A percentile compares a stretch with the other conserved stretches of the same genome.
Conservation (phyloP, 2,888 invertebrate species). For the Operophtera brumata region DNA sequence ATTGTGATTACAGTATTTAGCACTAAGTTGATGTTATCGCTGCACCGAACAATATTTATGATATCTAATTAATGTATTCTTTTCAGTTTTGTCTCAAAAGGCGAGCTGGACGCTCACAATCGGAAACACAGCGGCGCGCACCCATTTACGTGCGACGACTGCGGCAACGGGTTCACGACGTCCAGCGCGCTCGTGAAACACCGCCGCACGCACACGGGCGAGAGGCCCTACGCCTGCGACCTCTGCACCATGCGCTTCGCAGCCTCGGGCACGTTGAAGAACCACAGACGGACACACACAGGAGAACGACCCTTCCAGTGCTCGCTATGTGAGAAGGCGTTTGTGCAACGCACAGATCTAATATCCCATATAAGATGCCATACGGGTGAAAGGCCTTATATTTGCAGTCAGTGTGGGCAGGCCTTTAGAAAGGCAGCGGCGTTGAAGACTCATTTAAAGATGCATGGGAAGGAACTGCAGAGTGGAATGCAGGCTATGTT, state of each 20-base stretch:
- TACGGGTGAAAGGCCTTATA: slow-evolving; percentile 72
- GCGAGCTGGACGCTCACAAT: slow-evolving; percentile 78
- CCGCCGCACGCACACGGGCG: slow-evolving; percentile 80
- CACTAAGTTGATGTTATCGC: no score
- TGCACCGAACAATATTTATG: no score
- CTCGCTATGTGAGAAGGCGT: slow-evolving; percentile 77
- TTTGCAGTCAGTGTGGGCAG: slow-evolving; percentile 71
- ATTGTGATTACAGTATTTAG: no score
- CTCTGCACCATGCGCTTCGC: slow-evolving; percentile 80
- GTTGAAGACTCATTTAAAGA: slow-evolving; percentile 63
- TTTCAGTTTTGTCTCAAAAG: slow-evolving; percentile 72
- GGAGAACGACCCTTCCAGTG: slow-evolving; percentile 81
- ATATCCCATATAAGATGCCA: slow-evolving; percentile 79
- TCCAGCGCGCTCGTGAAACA: slow-evolving; percentile 81
- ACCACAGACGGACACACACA: slow-evolving; percentile 78
- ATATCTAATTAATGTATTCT: no score
- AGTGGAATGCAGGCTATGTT: neutral
- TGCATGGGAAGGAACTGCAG: slow-evolving; percentile 14
- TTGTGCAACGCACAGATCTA: slow-evolving; percentile 81
- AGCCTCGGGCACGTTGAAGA: slow-evolving; percentile 80
- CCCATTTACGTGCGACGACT: slow-evolving; percentile 80
- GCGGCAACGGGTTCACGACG: slow-evolving; percentile 80
- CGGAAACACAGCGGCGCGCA: slow-evolving; percentile 82
- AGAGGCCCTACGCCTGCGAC: slow-evolving; percentile 81
- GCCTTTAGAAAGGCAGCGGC: slow-evolving; percentile 77